These are phyloP conservation scores for Epizoanthus stellaris DNA, from an alignment of 92 coral and sea anemone genomes.

Conservation along the genomic window DNA sequence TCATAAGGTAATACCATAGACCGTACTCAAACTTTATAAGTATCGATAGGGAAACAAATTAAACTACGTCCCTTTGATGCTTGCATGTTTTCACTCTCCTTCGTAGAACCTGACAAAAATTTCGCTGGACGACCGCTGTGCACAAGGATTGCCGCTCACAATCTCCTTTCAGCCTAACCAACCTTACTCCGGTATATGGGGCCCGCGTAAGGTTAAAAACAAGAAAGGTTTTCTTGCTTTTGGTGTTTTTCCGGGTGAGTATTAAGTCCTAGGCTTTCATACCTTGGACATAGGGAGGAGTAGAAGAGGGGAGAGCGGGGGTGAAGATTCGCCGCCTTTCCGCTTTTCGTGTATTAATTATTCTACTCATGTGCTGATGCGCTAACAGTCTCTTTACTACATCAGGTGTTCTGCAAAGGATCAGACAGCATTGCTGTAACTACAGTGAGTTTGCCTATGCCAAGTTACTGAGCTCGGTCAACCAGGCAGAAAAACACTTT, in stretches of 20 bases:
- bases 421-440: constrained; percentile 67
- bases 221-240: constrained; percentile 62
- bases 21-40: too few species aligned
- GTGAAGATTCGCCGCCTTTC: too few species aligned
- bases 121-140: constrained; percentile 86
- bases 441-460: constrained; percentile 64
- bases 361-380: background rate
- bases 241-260: constrained; percentile 86
- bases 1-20: too few species aligned
- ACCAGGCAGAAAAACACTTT: constrained; percentile 75
- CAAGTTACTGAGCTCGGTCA: constrained; percentile 57
- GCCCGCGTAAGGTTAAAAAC: constrained; percentile 49
- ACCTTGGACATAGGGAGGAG: background rate
- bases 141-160: constrained; percentile 73
- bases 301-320: too few species aligned
- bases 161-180: constrained; percentile 81
- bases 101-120: constrained; percentile 55
- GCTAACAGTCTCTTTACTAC: background rate
- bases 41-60: too few species aligned
- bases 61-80: too few species aligned
- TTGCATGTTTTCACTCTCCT: background rate
- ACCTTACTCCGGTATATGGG: constrained; percentile 76
- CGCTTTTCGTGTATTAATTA: too few species aligned
- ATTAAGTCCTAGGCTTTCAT: background rate
- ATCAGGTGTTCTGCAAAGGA: constrained; percentile 63